Percentiles rank a stretch among this genome's conserved stretches.
phyloP scores from a whole-genome alignment of 2,888 invertebrate genomes.

The Brachyptera risi region DNA sequence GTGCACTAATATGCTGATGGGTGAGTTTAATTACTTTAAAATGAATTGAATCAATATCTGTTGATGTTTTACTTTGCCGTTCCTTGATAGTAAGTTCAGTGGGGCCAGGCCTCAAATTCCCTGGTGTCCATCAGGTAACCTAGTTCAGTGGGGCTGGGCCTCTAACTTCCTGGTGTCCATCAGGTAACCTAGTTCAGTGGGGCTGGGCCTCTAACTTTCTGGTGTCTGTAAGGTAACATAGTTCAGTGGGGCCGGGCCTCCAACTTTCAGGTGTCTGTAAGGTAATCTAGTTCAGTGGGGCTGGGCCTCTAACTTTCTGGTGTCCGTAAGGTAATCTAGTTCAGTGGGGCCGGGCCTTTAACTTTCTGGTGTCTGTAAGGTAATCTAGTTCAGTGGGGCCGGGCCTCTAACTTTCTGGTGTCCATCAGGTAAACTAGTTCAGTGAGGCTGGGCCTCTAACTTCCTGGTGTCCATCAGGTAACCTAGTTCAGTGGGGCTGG shows the following conservation, averaged over 20 bases:
- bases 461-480: constrained; percentile 58
- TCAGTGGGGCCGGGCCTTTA: constrained; percentile 58
- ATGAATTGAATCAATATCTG: no score
- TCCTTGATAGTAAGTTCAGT: no score
- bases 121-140: constrained; percentile 56
- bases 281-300: constrained; percentile 56
- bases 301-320: constrained; percentile 59
- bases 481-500: constrained; percentile 56
- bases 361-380: constrained; percentile 58
- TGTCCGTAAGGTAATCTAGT: constrained; percentile 57
- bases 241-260: constrained; percentile 58
- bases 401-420: constrained; percentile 59
- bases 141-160: constrained; percentile 57
- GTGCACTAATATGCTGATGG: no score
- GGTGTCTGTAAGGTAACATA: constrained; percentile 57
- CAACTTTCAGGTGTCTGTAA: constrained; percentile 57
- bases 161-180: constrained; percentile 60
- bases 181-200: constrained; percentile 56
- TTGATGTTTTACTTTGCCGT: no score
- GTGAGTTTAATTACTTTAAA: no score
- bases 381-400: constrained; percentile 56
- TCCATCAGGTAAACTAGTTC: constrained; percentile 57
- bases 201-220: constrained; percentile 59
- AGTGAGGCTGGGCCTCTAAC: constrained; percentile 58
- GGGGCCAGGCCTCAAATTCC: constrained; percentile 59